Evolutionary conservation across 2,888 invertebrate genomes (phyloP).

Genomic region (Stenodema calcarata): DNA sequence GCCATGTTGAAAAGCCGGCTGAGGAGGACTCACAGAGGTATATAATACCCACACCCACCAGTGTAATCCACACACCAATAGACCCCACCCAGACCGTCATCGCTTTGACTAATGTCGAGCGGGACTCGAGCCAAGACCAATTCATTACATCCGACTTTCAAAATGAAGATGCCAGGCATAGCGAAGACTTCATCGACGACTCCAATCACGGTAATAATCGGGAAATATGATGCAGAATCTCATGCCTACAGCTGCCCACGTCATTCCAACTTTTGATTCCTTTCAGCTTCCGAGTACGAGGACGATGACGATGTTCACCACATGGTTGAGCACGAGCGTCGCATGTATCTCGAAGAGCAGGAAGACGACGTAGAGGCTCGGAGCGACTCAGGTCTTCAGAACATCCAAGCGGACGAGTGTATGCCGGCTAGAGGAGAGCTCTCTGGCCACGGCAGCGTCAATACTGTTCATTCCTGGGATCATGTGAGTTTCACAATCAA

Average conservation of each 20-base stretch:
- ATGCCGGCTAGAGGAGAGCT: constrained; percentile 88
- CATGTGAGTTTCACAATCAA: constrained; percentile 3
- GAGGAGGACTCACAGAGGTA: neutral
- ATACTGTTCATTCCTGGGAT: constrained; percentile 69
- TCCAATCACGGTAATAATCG: neutral
- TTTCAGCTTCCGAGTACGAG: neutral
- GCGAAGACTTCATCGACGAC: constrained; percentile 34
- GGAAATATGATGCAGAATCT: neutral
- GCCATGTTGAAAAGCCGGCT: neutral
- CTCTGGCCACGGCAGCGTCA: constrained; percentile 85
- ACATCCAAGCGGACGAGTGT: constrained; percentile 83
- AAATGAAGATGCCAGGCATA: constrained; percentile 39
- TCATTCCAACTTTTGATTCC: neutral
- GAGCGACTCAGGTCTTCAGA: constrained; percentile 62
- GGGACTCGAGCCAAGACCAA: constrained; percentile 3
- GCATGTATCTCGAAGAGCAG: constrained; percentile 33
- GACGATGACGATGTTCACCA: neutral
- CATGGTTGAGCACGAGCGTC: constrained; percentile 15
- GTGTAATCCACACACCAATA: neutral
- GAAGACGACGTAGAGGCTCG: constrained; percentile 56
- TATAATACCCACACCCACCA: neutral
- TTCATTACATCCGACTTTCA: constrained; percentile 35
- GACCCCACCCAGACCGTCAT: neutral
- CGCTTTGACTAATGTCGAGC: neutral
- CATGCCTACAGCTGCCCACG: neutral